A percentile compares a stretch with the other conserved stretches of the same genome.
phyloP scores from a whole-genome alignment of 2,113 vertebrate species.

The Heteronetta atricapilla region DNA sequence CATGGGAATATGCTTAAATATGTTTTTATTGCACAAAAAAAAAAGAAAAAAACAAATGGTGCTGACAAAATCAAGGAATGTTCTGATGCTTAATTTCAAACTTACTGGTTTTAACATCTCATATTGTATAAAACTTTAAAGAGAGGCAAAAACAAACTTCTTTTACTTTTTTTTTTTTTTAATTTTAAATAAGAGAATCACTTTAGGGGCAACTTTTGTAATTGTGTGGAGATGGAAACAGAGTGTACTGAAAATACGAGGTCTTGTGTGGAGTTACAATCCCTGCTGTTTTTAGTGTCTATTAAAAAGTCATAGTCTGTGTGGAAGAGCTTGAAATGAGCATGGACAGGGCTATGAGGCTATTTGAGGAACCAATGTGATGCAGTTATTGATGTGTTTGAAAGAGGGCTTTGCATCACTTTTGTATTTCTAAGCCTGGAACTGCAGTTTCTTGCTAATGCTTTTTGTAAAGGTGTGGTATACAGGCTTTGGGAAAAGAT shows the following conservation, averaged over 20 bases:
- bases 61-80: conserved; percentile 31
- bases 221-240: not conserved
- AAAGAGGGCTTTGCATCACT: not conserved
- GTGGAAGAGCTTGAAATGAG: not conserved
- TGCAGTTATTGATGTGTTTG: not conserved
- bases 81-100: conserved; percentile 21
- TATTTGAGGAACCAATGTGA: not conserved
- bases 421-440: not conserved
- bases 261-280: not conserved
- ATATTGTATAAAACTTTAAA: not conserved
- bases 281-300: not conserved
- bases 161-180: not conserved
- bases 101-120: conserved; percentile 19
- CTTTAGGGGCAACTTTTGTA: not conserved
- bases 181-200: not conserved
- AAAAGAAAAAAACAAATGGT: not conserved
- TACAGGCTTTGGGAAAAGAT: not conserved
- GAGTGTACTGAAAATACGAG: not conserved
- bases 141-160: not conserved
- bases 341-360: not conserved
- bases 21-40: not conserved
- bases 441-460: not conserved
- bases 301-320: not conserved
- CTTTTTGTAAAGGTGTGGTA: not conserved
- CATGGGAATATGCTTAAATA: not conserved